Evolutionary conservation across 1,140 invertebrate genomes (phyloP).

Genomic region (Drosophila baimaii): DNA sequence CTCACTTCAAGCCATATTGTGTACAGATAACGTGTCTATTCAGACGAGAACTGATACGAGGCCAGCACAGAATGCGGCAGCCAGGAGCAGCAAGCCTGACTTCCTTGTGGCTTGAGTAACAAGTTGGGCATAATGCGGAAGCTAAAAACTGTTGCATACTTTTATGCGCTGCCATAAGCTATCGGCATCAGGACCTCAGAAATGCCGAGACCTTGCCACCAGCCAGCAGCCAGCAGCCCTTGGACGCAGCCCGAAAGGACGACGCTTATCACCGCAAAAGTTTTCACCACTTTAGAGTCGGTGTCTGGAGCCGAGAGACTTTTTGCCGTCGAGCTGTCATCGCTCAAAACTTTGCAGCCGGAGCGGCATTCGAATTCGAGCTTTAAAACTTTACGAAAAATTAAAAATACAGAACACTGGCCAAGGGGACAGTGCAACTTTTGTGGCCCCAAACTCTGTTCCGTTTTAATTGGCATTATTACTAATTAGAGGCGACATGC

Average conservation of each 20-base stretch:
- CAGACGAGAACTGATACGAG: conserved; percentile 77
- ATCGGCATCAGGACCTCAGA: conserved; percentile 17
- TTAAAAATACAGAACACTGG: conserved; percentile 23
- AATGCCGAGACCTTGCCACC: conserved; percentile 1
- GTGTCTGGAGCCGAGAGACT: conserved; percentile 33
- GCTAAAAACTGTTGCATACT: conserved; percentile 70
- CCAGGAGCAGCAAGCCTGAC: conserved; percentile 39
- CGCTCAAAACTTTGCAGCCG: conserved; percentile 60
- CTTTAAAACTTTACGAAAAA: conserved; percentile 51
- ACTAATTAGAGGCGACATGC: conserved; percentile 46
- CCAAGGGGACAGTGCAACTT: conserved; percentile 1
- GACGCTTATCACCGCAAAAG: conserved; percentile 78
- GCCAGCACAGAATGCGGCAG: conserved; percentile 56
- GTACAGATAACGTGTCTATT: conserved; percentile 81
- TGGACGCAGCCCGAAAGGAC: conserved; percentile 27
- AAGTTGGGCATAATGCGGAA: conserved; percentile 70
- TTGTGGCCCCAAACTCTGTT: conserved; percentile 22
- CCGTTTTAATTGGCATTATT: conserved; percentile 54
- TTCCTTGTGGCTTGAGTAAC: conserved; percentile 59
- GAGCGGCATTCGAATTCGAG: conserved; percentile 11
- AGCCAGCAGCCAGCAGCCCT: not conserved
- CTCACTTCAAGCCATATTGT: conserved; percentile 77
- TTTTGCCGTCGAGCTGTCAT: conserved; percentile 65
- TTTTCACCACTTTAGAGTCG: conserved; percentile 71
- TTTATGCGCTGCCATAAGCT: conserved; percentile 54